Conservation (phyloP, 2,888 invertebrate genomes). For the Pyrocoelia pectoralis region DNA sequence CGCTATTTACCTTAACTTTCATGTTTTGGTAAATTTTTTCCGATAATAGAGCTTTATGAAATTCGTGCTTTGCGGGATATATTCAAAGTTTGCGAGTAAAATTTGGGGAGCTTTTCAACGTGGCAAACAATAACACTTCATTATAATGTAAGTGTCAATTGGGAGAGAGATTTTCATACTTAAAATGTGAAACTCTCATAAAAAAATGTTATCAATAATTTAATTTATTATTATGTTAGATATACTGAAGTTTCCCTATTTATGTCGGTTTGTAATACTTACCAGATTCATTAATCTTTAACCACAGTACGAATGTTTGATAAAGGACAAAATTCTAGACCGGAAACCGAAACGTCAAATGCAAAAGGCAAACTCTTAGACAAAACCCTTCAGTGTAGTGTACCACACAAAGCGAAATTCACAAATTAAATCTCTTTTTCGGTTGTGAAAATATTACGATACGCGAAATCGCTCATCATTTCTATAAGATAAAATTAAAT, state of each 20-base stretch:
- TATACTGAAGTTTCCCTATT: not conserved
- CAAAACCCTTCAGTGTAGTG: not conserved
- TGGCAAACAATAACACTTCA: not conserved
- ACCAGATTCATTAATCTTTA: constrained; percentile 1
- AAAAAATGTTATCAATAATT: not conserved
- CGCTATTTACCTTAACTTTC: constrained; percentile 8
- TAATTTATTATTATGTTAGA: not conserved
- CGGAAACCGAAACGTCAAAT: not conserved
- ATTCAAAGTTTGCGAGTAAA: not conserved
- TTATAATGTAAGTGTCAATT: not conserved
- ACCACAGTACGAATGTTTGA: not conserved
- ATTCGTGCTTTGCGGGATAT: not conserved
- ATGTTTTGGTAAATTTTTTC: not conserved
- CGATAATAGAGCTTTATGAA: not conserved
- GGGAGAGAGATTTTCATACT: not conserved
- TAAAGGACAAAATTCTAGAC: not conserved
- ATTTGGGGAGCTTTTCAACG: not conserved
- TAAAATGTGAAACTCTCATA: not conserved
- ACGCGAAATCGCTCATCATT: no score
- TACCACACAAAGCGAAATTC: no score
- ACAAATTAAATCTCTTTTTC: no score
- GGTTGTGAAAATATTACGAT: no score
- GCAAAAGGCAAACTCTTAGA: not conserved
- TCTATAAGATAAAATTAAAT: no score
- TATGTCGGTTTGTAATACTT: not conserved